Evolutionary conservation across 2,888 invertebrate genomes (phyloP), one percentile per base, ranked within the genome.

Genomic region (Syrista parreyssii): DNA sequence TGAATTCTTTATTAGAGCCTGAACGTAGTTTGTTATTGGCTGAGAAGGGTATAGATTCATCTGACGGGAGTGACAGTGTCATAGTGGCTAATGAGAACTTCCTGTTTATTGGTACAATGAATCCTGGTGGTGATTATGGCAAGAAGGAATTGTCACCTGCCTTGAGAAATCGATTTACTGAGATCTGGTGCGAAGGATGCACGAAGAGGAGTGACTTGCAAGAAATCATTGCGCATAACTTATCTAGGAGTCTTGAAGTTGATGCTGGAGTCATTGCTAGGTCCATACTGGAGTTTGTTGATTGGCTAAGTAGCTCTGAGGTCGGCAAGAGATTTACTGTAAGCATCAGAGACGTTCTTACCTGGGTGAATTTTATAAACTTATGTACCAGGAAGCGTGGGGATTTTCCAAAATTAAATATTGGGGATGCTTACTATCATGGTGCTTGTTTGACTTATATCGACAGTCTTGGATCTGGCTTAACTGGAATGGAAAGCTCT

Each of bases 101-200:
- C 90, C 95, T 97, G 85, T 97, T 99, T 87, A 94, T 99, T 79
- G 98, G 91, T 78, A 99, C 99, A 0, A 99, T 99, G 99, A 99
- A 99, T 93, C 99, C 99, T 11, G 99, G 99, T 15, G 99, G 99
- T 1, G 99, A 99, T 93, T 99, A 97, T 90, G 99, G 99, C 4
- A 99, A 99, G 91, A 99, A 99, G 90, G 99, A 99, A 93, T 93
- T 99, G 12, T 99, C 99, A 0, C 99, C 99, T 0, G 99, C 99
- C 0, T 92, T 99, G 75, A 93, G 99, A 75, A 99, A 99, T 93
- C 95, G 99, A 74, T 98, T 99, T 87, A 99, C 99, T 0, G 99
- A 99, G 93, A 98, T 99, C 88, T 99, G 99, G 99, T 99, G 99
- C 88, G 96, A 96, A 78, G 94, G 95, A 75, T 96, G 95, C 12